Conservation (phyloP, 2,797 vertebrate species). For the Arctocebus calabarensis region DNA sequence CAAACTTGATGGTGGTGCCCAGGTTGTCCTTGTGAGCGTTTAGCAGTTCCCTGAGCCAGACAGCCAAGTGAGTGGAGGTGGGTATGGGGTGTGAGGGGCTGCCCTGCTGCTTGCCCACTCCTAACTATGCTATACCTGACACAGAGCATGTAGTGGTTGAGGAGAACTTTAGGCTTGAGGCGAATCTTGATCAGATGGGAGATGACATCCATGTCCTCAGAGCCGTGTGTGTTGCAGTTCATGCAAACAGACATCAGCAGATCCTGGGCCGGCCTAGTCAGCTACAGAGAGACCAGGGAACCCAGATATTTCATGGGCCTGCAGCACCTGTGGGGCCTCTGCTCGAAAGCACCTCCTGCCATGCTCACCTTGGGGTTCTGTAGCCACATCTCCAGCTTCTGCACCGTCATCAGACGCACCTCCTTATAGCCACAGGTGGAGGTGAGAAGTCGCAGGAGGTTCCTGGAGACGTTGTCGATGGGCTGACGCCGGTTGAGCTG, state of each 20-base stretch:
- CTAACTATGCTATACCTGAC: slow-evolving; percentile 15
- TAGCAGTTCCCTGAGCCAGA: slow-evolving; percentile 93
- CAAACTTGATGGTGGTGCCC: slow-evolving; percentile 97
- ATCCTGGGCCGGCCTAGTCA: slow-evolving; percentile 98
- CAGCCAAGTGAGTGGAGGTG: fast-evolving
- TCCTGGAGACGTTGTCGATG: slow-evolving; percentile 98
- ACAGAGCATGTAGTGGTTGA: slow-evolving; percentile 91
- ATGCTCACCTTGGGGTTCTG: slow-evolving; percentile 97
- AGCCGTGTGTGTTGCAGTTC: slow-evolving; percentile 95
- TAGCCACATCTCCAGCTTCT: slow-evolving; percentile 99
- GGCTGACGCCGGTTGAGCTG: slow-evolving; percentile 98
- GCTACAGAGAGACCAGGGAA: slow-evolving; percentile 81
- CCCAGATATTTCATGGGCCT: fast-evolving
- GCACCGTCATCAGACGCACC: slow-evolving; percentile 96
- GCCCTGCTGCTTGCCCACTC: background rate
- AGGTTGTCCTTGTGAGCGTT: slow-evolving; percentile 97
- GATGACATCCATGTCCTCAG: slow-evolving; percentile 98
- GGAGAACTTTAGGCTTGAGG: slow-evolving; percentile 98
- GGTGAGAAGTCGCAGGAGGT: slow-evolving; percentile 95
- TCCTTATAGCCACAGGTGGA: slow-evolving; percentile 98
- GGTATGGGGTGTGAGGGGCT: background rate
- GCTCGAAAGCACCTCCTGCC: background rate
- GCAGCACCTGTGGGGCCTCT: background rate
- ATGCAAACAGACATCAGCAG: slow-evolving; percentile 98
- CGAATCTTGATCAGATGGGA: slow-evolving; percentile 99